These are phyloP conservation scores for Tapirus terrestris DNA, from an alignment of 2,113 vertebrate genomes.

Conservation along the genomic window DNA sequence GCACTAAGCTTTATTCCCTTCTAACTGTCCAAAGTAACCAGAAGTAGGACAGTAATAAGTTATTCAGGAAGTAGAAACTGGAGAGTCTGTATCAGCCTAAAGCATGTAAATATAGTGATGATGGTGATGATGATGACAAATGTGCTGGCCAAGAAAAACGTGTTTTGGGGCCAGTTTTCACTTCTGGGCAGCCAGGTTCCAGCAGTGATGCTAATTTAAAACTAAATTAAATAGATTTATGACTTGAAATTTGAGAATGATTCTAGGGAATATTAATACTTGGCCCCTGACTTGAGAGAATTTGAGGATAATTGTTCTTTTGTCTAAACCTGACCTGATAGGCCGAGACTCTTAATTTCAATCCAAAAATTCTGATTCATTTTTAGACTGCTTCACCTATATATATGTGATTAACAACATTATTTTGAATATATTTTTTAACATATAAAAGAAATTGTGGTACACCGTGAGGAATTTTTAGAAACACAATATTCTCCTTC, in stretches of 20 bases:
- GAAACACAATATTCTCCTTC: neutral
- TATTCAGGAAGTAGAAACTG: neutral
- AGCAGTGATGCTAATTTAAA: neutral
- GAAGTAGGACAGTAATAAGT: neutral
- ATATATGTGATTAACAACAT: neutral
- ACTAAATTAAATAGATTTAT: neutral
- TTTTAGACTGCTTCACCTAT: neutral
- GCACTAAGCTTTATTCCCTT: neutral
- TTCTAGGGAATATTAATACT: neutral
- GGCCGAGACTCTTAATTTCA: neutral
- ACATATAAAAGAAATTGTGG: neutral
- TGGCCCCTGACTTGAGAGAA: neutral
- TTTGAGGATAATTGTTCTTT: neutral
- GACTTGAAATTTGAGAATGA: neutral
- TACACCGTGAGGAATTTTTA: slow-evolving; percentile 7
- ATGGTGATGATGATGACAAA: neutral
- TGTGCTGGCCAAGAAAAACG: neutral
- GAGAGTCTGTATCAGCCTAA: neutral
- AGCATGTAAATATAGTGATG: neutral
- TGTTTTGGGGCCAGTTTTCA: neutral
- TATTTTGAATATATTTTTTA: neutral
- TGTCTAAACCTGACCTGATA: neutral
- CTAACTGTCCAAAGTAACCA: neutral
- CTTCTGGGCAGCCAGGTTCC: neutral
- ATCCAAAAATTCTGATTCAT: neutral